Conservation (phyloP, 2,113 vertebrate genomes). For the Neogobius melanostomus region DNA sequence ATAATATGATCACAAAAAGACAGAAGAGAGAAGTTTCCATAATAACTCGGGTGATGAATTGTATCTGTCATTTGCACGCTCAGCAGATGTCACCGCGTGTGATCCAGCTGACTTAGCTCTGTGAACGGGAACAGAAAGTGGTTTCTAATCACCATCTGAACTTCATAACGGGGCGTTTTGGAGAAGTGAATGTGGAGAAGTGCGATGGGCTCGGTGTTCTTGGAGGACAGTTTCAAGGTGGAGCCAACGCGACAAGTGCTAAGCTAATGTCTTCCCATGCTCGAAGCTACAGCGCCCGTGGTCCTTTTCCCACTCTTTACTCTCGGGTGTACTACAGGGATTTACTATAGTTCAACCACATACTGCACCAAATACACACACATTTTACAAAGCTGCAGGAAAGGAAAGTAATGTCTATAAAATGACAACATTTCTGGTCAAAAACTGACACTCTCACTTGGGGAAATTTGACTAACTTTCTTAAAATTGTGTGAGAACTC, state of each 20-base stretch:
- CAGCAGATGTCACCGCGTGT: background rate
- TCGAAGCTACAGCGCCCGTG: background rate
- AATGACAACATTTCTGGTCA: too few relatives aligned
- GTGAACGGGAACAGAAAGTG: slow-evolving; percentile 39
- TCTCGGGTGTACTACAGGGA: too few relatives aligned
- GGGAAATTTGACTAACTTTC: too few relatives aligned
- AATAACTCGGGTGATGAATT: background rate
- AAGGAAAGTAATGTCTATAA: too few relatives aligned
- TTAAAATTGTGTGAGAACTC: too few relatives aligned
- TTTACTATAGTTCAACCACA: too few relatives aligned
- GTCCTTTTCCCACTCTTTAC: too few relatives aligned
- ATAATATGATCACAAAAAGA: background rate
- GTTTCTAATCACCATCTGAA: background rate
- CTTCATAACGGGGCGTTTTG: background rate
- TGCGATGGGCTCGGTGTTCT: too few relatives aligned
- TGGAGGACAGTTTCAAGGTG: background rate
- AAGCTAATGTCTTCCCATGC: background rate
- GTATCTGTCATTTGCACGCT: slow-evolving; percentile 6
- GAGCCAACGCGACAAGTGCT: background rate
- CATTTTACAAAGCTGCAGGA: too few relatives aligned
- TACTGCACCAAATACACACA: too few relatives aligned
- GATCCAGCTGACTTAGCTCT: slow-evolving; percentile 7
- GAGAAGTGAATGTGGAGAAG: background rate
- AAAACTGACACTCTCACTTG: too few relatives aligned
- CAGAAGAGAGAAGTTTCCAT: background rate